phyloP scores from a whole-genome alignment of 2,888 invertebrate genomes.

The Luffia ferchaultella region DNA sequence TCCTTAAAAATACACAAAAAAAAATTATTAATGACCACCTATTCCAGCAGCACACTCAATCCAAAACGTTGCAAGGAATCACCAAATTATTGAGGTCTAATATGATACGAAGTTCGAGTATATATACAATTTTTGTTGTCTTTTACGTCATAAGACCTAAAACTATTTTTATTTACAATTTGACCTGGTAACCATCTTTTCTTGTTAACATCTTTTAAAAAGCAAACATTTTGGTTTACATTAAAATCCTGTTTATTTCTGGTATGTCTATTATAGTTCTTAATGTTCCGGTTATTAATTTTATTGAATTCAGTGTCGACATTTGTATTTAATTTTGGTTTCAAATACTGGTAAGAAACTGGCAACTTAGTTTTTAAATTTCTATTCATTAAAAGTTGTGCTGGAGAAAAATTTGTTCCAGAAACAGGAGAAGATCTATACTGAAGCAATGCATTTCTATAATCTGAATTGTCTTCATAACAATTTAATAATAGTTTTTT shows the following conservation, averaged over 20 bases:
- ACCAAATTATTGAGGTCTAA: too few species aligned
- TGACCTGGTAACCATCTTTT: constrained; percentile 2
- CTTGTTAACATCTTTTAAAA: constrained; percentile 1
- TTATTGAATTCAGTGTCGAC: not conserved
- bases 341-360: constrained; percentile 3
- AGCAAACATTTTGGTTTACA: not conserved
- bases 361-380: constrained; percentile 10
- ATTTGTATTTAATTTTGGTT: not conserved
- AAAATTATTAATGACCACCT: too few species aligned
- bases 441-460: constrained; percentile 4
- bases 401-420: constrained; percentile 7
- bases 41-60: too few species aligned
- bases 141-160: constrained; percentile 5
- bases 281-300: not conserved
- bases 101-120: constrained; percentile 7
- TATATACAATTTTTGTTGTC: not conserved
- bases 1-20: too few species aligned
- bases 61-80: too few species aligned
- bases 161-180: not conserved
- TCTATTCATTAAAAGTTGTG: constrained; percentile 6
- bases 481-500: constrained; percentile 6
- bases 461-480: constrained; percentile 5
- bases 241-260: too few species aligned
- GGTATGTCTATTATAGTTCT: not conserved
- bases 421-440: constrained; percentile 5